A percentile compares a stretch with the other conserved stretches of the same genome.
These are phyloP conservation scores for Ifrita kowaldi DNA, from an alignment of 2,113 vertebrate species.

Conservation along the genomic window DNA sequence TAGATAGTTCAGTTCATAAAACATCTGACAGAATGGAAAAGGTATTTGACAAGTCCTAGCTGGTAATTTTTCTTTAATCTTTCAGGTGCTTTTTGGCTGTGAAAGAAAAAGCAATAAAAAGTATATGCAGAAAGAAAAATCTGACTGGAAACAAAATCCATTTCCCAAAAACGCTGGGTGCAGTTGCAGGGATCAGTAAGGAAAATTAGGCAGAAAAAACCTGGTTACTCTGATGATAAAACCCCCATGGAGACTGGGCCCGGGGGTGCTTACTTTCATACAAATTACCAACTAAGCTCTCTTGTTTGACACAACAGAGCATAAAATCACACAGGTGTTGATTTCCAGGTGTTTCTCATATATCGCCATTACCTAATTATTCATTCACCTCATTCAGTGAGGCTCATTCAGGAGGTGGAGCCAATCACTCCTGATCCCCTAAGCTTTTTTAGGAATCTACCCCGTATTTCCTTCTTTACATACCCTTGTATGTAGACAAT, in stretches of 20 bases:
- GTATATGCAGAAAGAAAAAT: background rate
- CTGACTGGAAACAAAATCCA: background rate
- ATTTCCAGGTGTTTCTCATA: background rate
- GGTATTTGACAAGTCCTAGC: constrained; percentile 53
- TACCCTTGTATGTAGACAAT: background rate
- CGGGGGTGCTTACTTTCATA: background rate
- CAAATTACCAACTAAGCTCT: background rate
- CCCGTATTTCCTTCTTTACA: background rate
- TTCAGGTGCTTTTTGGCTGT: background rate
- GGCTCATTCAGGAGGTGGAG: background rate
- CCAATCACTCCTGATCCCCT: background rate
- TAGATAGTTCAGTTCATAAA: constrained; percentile 3
- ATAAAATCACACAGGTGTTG: background rate
- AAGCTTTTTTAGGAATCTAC: background rate
- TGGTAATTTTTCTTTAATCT: background rate
- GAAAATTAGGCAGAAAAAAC: background rate
- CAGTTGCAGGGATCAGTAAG: background rate
- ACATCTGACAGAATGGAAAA: constrained; percentile 40
- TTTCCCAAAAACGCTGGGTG: background rate
- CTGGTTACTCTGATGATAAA: background rate
- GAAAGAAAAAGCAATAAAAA: background rate
- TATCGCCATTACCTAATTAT: background rate
- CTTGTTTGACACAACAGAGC: background rate
- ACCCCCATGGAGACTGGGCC: accelerated
- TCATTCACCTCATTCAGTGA: background rate